These are phyloP conservation scores for Uloborus plumipes DNA, from an alignment of 2,888 invertebrate genomes.

Conservation along the genomic window DNA sequence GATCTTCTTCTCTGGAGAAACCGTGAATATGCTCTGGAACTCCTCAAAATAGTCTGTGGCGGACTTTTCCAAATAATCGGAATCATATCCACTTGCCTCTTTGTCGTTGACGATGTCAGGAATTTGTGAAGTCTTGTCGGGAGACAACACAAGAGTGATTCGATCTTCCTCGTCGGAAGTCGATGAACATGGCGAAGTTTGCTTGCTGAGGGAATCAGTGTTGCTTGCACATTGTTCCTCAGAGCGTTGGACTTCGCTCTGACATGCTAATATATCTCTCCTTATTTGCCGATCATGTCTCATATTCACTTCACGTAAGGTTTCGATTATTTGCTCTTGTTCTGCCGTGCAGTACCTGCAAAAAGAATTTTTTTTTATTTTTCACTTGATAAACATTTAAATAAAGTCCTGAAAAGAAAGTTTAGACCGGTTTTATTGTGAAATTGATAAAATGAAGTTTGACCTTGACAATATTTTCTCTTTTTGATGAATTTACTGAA, in stretches of 20 bases:
- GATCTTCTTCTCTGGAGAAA: conserved; percentile 32
- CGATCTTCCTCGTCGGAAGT: conserved; percentile 38
- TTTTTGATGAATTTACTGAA: no score
- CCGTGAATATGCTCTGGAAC: conserved; percentile 36
- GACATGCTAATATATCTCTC: conserved; percentile 8
- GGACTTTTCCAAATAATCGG: conserved; percentile 21
- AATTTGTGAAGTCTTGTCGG: not conserved
- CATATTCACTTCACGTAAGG: conserved; percentile 36
- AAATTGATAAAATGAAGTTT: no score
- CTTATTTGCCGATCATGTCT: conserved; percentile 42
- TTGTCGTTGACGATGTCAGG: conserved; percentile 5
- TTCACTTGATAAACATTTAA: no score
- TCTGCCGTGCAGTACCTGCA: conserved; percentile 38
- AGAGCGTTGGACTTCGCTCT: not conserved
- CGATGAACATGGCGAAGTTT: not conserved
- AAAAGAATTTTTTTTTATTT: no score
- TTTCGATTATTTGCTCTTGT: conserved; percentile 39
- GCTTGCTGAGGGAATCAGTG: not conserved
- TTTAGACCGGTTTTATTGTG: no score
- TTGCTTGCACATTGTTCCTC: conserved; percentile 12
- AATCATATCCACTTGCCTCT: not conserved
- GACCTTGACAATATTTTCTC: no score
- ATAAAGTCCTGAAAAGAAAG: no score
- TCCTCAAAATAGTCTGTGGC: conserved; percentile 30
- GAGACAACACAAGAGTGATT: conserved; percentile 20